phyloP scores from a whole-genome alignment of 1,140 invertebrate genomes.

The Amphibalanus amphitrite region DNA sequence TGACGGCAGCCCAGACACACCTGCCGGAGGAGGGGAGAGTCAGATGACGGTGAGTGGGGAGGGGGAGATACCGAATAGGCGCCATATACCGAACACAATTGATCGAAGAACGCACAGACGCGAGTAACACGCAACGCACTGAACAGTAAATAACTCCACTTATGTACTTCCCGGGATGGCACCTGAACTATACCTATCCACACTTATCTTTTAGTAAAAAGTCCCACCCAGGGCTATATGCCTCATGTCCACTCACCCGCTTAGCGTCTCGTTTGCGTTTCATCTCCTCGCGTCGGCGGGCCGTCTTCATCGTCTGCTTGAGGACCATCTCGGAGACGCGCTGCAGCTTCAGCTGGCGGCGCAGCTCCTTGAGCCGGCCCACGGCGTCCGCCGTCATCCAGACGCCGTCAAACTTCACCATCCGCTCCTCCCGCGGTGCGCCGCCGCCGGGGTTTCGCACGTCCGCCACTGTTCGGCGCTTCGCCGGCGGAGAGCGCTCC shows the following conservation, averaged over 20 bases:
- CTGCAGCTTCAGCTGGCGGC: conserved; percentile 16
- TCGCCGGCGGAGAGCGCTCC: too few relatives aligned
- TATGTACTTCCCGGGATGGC: too few relatives aligned
- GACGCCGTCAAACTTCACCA: conserved; percentile 1
- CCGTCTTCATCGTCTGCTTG: neutral
- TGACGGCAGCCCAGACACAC: neutral
- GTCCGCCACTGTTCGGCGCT: too few relatives aligned
- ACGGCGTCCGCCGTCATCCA: conserved; percentile 14
- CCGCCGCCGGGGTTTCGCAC: neutral
- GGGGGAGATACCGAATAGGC: too few relatives aligned
- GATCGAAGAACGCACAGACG: too few relatives aligned
- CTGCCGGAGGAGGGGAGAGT: neutral
- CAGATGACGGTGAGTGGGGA: too few relatives aligned
- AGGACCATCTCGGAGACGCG: conserved; percentile 5
- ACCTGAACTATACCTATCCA: too few relatives aligned
- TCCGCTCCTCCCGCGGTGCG: neutral
- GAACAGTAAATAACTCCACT: too few relatives aligned
- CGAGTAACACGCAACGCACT: too few relatives aligned
- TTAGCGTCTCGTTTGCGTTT: neutral
- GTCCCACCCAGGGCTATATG: too few relatives aligned
- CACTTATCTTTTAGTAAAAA: too few relatives aligned
- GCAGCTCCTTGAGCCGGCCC: conserved; percentile 3
- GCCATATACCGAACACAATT: too few relatives aligned
- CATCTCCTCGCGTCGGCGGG: neutral
- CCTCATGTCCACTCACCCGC: neutral